Percentiles rank a stretch among this genome's conserved stretches.
These are phyloP conservation scores for Leptonema lineaticorne DNA, from an alignment of 1,140 invertebrate genomes.

Conservation along the genomic window DNA sequence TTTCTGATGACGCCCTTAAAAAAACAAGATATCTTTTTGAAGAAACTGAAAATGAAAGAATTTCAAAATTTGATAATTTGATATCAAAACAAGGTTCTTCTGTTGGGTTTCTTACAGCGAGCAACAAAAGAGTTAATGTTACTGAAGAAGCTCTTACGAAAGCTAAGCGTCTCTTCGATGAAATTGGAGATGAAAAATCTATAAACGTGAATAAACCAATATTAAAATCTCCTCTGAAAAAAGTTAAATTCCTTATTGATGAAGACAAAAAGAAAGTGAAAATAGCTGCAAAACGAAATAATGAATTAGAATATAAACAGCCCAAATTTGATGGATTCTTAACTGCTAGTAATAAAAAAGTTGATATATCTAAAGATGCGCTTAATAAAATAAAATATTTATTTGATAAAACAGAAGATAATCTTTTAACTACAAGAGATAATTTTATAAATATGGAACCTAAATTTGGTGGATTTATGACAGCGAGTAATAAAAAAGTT, in stretches of 20 bases:
- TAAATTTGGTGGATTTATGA: background rate
- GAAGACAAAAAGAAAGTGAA: background rate
- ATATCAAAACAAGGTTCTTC: constrained; percentile 34
- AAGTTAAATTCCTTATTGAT: background rate
- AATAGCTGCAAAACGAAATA: background rate
- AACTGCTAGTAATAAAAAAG: constrained; percentile 3
- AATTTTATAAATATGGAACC: background rate
- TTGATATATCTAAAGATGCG: background rate
- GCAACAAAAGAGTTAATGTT: constrained; percentile 43
- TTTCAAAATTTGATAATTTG: constrained; percentile 42
- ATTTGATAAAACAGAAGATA: background rate
- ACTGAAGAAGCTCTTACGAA: constrained; percentile 43
- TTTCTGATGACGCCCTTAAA: constrained; percentile 45
- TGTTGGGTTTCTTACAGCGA: constrained; percentile 45
- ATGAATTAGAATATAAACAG: too few relatives aligned
- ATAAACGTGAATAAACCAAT: too few relatives aligned
- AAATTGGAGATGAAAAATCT: constrained; percentile 18
- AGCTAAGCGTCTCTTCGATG: constrained; percentile 43
- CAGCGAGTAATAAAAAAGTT: constrained; percentile 42
- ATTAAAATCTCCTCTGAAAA: too few relatives aligned
- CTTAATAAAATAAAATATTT: background rate
- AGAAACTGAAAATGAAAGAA: too few relatives aligned
- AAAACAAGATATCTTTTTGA: constrained; percentile 49
- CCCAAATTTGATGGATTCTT: background rate
- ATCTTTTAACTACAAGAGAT: background rate